These are phyloP conservation scores for Atractosteus spatula DNA, from an alignment of 2,113 vertebrate genomes.

Conservation along the genomic window DNA sequence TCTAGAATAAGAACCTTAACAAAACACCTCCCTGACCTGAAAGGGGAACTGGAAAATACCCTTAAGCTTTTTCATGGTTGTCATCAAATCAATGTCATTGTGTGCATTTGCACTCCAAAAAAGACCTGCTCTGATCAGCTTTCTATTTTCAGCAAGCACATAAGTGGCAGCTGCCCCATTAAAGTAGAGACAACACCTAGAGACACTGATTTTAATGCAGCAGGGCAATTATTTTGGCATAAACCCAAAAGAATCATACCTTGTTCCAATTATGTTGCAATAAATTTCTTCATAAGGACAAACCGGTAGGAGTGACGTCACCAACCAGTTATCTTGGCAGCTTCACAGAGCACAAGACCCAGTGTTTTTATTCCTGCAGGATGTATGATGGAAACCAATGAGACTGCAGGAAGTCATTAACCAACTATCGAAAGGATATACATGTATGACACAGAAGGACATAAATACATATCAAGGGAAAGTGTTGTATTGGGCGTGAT, in stretches of 20 bases:
- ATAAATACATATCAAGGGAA: no score
- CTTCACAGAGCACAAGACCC: not conserved
- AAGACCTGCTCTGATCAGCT: not conserved
- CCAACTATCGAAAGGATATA: no score
- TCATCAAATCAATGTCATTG: conserved; percentile 11
- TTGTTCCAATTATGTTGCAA: not conserved
- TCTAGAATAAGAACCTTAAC: not conserved
- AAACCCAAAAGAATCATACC: not conserved
- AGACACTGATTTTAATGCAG: not conserved
- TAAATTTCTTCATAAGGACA: no score
- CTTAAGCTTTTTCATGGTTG: not conserved
- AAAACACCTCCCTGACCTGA: not conserved
- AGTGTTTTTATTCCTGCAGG: not conserved
- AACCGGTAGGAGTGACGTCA: no score
- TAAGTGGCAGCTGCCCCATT: not conserved
- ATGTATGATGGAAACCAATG: not conserved
- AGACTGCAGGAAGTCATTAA: no score
- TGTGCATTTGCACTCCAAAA: not conserved
- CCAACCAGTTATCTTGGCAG: not conserved
- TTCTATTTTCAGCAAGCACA: not conserved
- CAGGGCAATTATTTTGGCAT: not conserved
- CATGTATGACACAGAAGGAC: no score
- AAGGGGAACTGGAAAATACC: not conserved
- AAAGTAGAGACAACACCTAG: not conserved
- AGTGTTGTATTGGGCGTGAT: no score